A percentile compares a stretch with the other conserved stretches of the same genome.
These are phyloP conservation scores for Agonopterix alstromeriana DNA, from an alignment of 2,888 invertebrate species.

Conservation along the genomic window DNA sequence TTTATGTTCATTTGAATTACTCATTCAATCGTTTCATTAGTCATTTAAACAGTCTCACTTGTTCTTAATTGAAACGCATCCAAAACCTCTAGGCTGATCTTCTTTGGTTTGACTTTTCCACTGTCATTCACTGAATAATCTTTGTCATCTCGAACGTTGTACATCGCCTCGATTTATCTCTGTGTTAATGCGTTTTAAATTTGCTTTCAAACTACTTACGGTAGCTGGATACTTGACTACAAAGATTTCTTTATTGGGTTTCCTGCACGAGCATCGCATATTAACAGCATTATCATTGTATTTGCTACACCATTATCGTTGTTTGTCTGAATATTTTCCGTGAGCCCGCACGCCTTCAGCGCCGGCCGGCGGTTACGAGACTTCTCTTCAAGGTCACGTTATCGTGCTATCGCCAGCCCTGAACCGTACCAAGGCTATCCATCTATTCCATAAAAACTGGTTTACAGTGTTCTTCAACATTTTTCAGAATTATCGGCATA, in stretches of 20 bases:
- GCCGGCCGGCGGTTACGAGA: conserved; percentile 68
- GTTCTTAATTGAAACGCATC: conserved; percentile 64
- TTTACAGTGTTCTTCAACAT: conserved; percentile 12
- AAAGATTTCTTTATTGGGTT: conserved; percentile 18
- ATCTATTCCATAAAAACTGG: conserved; percentile 10
- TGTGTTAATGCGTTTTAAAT: conserved; percentile 13
- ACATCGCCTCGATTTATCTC: neutral
- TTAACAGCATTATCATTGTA: conserved; percentile 41
- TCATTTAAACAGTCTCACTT: conserved; percentile 55
- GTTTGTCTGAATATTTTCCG: conserved; percentile 68
- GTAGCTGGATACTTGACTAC: conserved; percentile 4
- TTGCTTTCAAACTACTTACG: conserved; percentile 4
- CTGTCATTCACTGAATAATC: conserved; percentile 5
- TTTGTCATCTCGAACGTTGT: neutral
- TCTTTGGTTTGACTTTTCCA: conserved; percentile 14
- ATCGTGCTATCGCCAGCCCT: conserved; percentile 70
- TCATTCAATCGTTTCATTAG: conserved; percentile 62
- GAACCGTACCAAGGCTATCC: conserved; percentile 53
- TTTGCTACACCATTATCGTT: conserved; percentile 52
- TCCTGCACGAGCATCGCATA: conserved; percentile 23
- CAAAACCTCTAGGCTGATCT: conserved; percentile 41
- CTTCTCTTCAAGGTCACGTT: conserved; percentile 70
- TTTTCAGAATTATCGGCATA: conserved; percentile 29
- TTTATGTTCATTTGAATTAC: conserved; percentile 58
- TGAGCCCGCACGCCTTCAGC: conserved; percentile 52